Evolutionary conservation across 2,113 vertebrate species (phyloP), one percentile per base, ranked within the genome.

Genomic region (Tor tambroides): DNA sequence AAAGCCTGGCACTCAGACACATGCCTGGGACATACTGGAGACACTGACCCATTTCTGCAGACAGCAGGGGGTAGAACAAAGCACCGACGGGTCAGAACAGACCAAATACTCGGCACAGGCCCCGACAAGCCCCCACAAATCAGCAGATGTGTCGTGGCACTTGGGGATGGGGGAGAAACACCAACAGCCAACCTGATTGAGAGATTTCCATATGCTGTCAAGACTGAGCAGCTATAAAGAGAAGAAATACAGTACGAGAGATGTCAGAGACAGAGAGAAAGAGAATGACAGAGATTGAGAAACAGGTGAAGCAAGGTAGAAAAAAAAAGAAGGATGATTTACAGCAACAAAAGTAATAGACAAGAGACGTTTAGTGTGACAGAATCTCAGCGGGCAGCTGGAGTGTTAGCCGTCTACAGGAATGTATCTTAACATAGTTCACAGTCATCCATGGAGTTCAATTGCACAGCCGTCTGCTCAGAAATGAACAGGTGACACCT

Each of bases 391-490:
- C 46, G 77, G 54, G 88, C 74, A 43, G 14, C 46, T 65, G 77
- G 56, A 65, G 61, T 8, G 69, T 32, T 46, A 77, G 84, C 19
- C 43, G 67, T 83, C 46, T 76, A 17, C 0, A 11, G 80, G 86
- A 89, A 86, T 77, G 84, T 11, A 54, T 89, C 82, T 77, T 32
- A 0, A 78, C 89, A 91, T 89, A 89, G 56, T 51, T 74, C 9
- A 26, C n/a, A 32, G 61, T 88, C 49, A 80, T 28, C 19, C 21
- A 49, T 87, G 71, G 8, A 84, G 86, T 88, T 84, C 78, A 61
- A 69, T 63, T 84, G 32, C 87, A 84, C 90, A 92, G 92, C 86
- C 90, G 91, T 78, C 12, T 35, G 46, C 35, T 67, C n/a, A 84
- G 28, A 78, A 85, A 71, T 23, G 0, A 56, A 85, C 83, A 6